Percentiles rank a stretch among this genome's conserved stretches.
Evolutionary conservation across 2,888 invertebrate species (phyloP).

Genomic region (Rhingia campestris): DNA sequence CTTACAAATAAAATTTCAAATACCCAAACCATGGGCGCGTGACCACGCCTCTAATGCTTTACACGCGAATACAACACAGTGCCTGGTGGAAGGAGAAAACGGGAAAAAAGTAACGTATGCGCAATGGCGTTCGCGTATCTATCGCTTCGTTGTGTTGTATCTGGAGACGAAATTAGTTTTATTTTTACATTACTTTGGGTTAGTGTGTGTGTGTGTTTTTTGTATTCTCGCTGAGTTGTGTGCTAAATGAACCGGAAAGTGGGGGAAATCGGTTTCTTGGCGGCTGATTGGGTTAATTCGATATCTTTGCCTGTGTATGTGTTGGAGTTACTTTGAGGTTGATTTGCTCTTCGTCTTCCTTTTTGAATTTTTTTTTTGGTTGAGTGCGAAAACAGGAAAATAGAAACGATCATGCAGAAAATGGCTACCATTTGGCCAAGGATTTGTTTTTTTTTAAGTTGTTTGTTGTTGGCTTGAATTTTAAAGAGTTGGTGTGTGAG

Average conservation of each 20-base stretch:
- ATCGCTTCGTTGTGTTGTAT: slow-evolving; percentile 13
- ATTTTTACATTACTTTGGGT: slow-evolving; percentile 6
- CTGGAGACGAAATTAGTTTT: slow-evolving; percentile 15
- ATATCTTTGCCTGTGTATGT: slow-evolving; percentile 20
- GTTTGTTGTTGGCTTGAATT: not conserved
- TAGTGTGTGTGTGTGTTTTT: slow-evolving; percentile 5
- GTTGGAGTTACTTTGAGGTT: not conserved
- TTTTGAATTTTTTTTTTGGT: slow-evolving; percentile 43
- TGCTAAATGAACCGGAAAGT: slow-evolving; percentile 70
- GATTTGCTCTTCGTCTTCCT: slow-evolving; percentile 17
- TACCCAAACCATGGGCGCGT: slow-evolving; percentile 18
- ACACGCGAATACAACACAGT: slow-evolving; percentile 36
- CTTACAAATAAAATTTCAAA: slow-evolving; percentile 27
- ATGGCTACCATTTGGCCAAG: slow-evolving; percentile 67
- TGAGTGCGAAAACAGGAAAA: slow-evolving; percentile 66
- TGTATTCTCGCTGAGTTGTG: slow-evolving; percentile 16
- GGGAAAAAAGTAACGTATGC: slow-evolving; percentile 53
- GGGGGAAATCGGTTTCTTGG: slow-evolving; percentile 71
- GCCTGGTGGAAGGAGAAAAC: slow-evolving; percentile 34
- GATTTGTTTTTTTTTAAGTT: slow-evolving; percentile 10
- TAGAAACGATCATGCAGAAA: slow-evolving; percentile 73
- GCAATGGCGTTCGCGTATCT: slow-evolving; percentile 66
- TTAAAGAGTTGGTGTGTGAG: slow-evolving; percentile 12
- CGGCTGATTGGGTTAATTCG: slow-evolving; percentile 70
- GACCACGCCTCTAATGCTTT: slow-evolving; percentile 65